Evolutionary conservation across 1,140 invertebrate genomes (phyloP).

Genomic region (Cherax quadricarinatus): DNA sequence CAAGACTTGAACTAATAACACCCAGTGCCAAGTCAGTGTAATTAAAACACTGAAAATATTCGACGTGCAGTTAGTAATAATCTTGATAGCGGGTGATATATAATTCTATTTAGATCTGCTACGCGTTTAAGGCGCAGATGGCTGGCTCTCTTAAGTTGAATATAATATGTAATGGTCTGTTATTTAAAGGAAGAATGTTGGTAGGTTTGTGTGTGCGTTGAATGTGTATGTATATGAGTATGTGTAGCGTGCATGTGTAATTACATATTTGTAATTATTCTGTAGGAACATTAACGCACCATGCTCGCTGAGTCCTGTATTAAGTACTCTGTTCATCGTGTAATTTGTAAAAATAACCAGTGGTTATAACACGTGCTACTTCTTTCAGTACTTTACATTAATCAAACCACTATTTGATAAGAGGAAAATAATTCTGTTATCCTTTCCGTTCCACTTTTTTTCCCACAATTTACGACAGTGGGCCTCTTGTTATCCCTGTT

Average conservation of each 20-base stretch:
- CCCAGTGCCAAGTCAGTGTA: not conserved
- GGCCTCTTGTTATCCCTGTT: no score
- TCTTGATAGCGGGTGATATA: not conserved
- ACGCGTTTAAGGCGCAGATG: not conserved
- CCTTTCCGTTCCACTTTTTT: no score
- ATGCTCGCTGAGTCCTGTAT: no score
- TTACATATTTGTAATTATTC: not conserved
- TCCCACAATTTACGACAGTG: no score
- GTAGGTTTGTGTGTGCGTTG: not conserved
- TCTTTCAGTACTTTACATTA: no score
- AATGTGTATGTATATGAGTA: not conserved
- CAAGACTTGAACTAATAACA: not conserved
- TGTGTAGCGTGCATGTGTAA: not conserved
- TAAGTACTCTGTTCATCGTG: no score
- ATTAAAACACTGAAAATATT: not conserved
- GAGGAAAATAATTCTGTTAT: no score
- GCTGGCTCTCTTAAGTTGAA: not conserved
- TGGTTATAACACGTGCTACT: no score
- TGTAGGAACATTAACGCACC: no score
- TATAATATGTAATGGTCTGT: not conserved
- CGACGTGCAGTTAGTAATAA: not conserved
- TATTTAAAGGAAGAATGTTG: not conserved
- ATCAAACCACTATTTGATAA: no score
- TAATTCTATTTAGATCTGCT: not conserved
- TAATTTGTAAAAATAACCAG: no score